Evolutionary conservation across 2,113 vertebrate species (phyloP).

Genomic region (Trichomycterus rosablanca): DNA sequence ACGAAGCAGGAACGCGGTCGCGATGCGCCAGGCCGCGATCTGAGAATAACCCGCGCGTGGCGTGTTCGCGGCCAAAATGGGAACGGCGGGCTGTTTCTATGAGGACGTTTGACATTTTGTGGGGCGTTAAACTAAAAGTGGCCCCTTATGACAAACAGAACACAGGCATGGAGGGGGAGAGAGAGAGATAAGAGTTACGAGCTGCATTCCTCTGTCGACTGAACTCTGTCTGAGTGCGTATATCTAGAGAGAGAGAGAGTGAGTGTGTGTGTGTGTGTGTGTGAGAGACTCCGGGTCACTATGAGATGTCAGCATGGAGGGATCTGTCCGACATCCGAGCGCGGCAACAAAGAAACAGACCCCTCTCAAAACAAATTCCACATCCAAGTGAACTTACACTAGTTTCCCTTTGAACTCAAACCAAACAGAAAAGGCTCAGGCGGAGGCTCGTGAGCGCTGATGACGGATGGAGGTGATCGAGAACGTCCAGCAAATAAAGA

Average conservation of each 20-base stretch:
- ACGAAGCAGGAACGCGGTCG: too few relatives aligned
- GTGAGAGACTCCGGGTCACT: constrained; percentile 19
- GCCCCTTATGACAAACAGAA: constrained; percentile 40
- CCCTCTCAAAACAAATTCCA: constrained; percentile 32
- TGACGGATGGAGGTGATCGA: constrained; percentile 26
- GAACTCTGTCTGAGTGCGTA: too few relatives aligned
- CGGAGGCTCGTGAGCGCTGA: constrained; percentile 35
- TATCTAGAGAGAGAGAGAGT: too few relatives aligned
- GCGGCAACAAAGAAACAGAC: constrained; percentile 41
- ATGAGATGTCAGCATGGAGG: constrained; percentile 18
- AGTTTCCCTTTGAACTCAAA: constrained; percentile 69
- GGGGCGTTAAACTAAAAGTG: constrained; percentile 24
- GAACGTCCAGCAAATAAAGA: neutral
- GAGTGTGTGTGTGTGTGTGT: constrained; percentile 33
- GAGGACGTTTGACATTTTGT: constrained; percentile 1
- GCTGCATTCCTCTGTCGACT: constrained; percentile 46
- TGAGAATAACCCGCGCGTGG: neutral
- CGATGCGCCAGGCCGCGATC: too few relatives aligned
- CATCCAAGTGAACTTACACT: constrained; percentile 57
- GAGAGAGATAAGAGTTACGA: constrained; percentile 39
- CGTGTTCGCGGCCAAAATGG: neutral
- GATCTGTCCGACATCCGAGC: constrained; percentile 37
- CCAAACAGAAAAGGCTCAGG: constrained; percentile 43
- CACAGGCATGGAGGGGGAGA: constrained; percentile 17
- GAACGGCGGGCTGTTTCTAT: neutral